Conservation (phyloP, 2,888 invertebrate species). For the Cephonodes hylas region DNA sequence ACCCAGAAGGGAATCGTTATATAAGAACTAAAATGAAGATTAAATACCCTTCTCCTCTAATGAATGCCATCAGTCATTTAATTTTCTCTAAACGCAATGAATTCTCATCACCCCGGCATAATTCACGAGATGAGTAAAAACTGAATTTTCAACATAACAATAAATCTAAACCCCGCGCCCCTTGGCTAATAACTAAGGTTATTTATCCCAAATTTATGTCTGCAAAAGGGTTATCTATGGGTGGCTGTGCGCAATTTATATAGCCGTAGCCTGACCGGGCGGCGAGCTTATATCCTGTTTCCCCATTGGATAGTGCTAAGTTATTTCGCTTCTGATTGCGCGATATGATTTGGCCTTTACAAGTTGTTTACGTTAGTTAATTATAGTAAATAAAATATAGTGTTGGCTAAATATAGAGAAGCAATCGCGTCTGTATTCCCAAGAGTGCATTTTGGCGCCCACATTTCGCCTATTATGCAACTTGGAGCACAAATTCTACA, state of each 20-base stretch:
- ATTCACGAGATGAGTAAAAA: slow-evolving; percentile 2
- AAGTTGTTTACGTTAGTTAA: neutral
- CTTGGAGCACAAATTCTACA: no score
- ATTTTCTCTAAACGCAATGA: neutral
- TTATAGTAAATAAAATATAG: neutral
- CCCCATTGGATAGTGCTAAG: slow-evolving; percentile 6
- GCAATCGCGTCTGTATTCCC: no score
- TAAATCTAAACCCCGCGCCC: slow-evolving; percentile 23
- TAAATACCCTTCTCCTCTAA: no score
- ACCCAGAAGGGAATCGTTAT: neutral
- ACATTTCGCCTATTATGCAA: no score
- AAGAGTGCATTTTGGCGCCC: no score
- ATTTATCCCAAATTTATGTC: slow-evolving; percentile 64
- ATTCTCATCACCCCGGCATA: neutral
- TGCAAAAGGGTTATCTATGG: slow-evolving; percentile 59
- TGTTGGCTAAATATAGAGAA: neutral
- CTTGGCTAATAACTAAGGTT: slow-evolving; percentile 58
- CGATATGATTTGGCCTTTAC: neutral
- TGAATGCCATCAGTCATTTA: neutral
- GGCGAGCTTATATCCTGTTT: slow-evolving; percentile 15
- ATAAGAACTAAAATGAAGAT: neutral
- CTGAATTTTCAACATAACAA: slow-evolving; percentile 1
- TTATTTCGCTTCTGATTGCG: slow-evolving; percentile 9
- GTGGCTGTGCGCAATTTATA: slow-evolving; percentile 55
- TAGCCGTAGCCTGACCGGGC: slow-evolving; percentile 30